Evolutionary conservation across 1,140 invertebrate species (phyloP).

Genomic region (Atta colombica): DNA sequence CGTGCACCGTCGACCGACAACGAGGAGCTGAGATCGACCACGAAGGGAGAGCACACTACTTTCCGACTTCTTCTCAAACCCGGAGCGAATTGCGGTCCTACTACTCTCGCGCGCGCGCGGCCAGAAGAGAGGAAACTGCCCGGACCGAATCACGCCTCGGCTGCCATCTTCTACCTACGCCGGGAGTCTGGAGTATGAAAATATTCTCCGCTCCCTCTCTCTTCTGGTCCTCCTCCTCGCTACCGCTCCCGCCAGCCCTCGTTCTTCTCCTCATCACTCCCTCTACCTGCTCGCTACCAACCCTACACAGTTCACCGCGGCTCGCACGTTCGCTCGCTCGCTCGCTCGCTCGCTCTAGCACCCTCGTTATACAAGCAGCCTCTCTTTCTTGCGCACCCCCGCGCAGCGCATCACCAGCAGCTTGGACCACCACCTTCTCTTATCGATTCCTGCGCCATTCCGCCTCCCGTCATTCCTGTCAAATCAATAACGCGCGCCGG

Average conservation of each 20-base stretch:
- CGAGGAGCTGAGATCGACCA: slow-evolving; percentile 31
- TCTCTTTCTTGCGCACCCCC: slow-evolving; percentile 38
- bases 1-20: slow-evolving; percentile 39
- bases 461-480: slow-evolving; percentile 83
- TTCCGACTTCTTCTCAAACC: slow-evolving; percentile 56
- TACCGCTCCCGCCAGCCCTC: slow-evolving; percentile 49
- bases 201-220: slow-evolving; percentile 82
- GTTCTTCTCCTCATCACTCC: slow-evolving; percentile 52
- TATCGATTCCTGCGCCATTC: slow-evolving; percentile 86
- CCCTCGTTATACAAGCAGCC: background rate
- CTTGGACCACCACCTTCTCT: slow-evolving; percentile 84
- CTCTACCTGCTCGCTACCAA: slow-evolving; percentile 69
- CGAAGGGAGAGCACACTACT: slow-evolving; percentile 62
- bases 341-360: slow-evolving; percentile 21
- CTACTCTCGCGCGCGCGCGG: slow-evolving; percentile 74
- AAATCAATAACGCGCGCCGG: slow-evolving; percentile 82
- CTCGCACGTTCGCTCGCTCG: slow-evolving; percentile 54
- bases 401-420: slow-evolving; percentile 68
- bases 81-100: slow-evolving; percentile 68
- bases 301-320: slow-evolving; percentile 9
- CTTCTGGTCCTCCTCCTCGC: slow-evolving; percentile 47
- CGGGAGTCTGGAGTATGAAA: slow-evolving; percentile 85
- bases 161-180: slow-evolving; percentile 86
- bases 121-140: slow-evolving; percentile 74
- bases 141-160: slow-evolving; percentile 83